Evolutionary conservation across 2,113 vertebrate species (phyloP).

Genomic region (Aphyosemion australe): DNA sequence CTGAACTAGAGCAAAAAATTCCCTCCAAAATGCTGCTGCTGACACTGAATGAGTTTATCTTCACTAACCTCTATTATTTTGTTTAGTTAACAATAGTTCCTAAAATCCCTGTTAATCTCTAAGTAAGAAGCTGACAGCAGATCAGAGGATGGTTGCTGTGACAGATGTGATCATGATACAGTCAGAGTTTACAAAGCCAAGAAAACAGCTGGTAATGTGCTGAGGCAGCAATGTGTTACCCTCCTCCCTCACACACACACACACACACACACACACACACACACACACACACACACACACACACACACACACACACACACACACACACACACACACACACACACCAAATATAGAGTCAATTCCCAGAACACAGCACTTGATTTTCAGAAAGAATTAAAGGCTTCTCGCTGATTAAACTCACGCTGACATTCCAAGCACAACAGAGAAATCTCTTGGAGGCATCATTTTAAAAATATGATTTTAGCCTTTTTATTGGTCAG

Average conservation of each 20-base stretch:
- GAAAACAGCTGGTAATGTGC: conserved; percentile 57
- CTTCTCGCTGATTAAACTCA: conserved; percentile 2
- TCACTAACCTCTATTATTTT: too few relatives aligned
- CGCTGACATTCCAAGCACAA: conserved; percentile 4
- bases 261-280: not conserved
- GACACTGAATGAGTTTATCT: too few relatives aligned
- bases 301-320: not conserved
- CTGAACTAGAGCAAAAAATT: too few relatives aligned
- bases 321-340: not conserved
- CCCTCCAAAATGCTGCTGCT: too few relatives aligned
- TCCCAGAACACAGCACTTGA: conserved; percentile 56
- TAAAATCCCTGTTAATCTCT: conserved; percentile 3
- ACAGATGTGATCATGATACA: conserved; percentile 41
- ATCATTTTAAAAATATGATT: not conserved
- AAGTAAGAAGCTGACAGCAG: conserved; percentile 2
- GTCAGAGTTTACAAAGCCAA: conserved; percentile 55
- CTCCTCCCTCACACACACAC: conserved; percentile 7
- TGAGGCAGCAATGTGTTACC: conserved; percentile 39
- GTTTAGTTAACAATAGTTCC: too few relatives aligned
- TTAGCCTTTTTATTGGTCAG: not conserved
- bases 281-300: too few relatives aligned
- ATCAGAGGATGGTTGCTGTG: conserved; percentile 19
- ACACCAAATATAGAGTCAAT: conserved; percentile 19
- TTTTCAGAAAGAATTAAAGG: conserved; percentile 35
- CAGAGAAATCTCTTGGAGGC: not conserved